Percentiles rank a stretch among this genome's conserved stretches.
Evolutionary conservation across 2,113 vertebrate genomes (phyloP).

Genomic region (Podarcis raffonei): DNA sequence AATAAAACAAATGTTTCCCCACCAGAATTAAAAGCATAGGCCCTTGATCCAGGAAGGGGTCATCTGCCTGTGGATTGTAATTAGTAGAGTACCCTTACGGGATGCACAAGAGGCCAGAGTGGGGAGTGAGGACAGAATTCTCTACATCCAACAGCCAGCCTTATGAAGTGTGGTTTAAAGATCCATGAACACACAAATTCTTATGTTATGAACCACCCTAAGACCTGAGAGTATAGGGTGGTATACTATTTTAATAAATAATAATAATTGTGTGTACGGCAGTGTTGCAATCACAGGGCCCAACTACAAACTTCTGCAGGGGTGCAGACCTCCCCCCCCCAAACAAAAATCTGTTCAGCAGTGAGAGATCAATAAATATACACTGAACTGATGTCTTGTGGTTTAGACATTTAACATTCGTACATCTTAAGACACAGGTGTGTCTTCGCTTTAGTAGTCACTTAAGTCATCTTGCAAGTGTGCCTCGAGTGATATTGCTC

Average conservation of each 20-base stretch:
- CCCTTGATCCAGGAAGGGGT: not conserved
- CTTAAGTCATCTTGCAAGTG: slow-evolving; percentile 19
- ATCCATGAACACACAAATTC: not conserved
- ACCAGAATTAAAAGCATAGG: not conserved
- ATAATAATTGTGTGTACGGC: no score
- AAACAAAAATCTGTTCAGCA: no score
- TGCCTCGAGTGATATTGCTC: not conserved
- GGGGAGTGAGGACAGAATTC: not conserved
- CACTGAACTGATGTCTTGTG: not conserved
- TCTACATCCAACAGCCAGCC: not conserved
- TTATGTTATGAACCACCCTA: no score
- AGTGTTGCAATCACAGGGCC: not conserved
- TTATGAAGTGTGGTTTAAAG: not conserved
- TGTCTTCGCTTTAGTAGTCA: not conserved
- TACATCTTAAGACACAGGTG: not conserved
- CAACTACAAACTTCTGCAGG: not conserved
- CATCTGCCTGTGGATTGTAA: not conserved
- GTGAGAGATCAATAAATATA: not conserved
- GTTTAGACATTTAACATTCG: not conserved
- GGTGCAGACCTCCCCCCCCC: no score
- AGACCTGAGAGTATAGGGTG: no score
- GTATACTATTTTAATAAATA: no score
- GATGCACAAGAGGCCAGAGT: not conserved
- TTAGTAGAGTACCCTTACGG: no score
- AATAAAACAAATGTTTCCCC: not conserved